phyloP scores from a whole-genome alignment of 2,888 invertebrate species.

The Spodoptera exigua region DNA sequence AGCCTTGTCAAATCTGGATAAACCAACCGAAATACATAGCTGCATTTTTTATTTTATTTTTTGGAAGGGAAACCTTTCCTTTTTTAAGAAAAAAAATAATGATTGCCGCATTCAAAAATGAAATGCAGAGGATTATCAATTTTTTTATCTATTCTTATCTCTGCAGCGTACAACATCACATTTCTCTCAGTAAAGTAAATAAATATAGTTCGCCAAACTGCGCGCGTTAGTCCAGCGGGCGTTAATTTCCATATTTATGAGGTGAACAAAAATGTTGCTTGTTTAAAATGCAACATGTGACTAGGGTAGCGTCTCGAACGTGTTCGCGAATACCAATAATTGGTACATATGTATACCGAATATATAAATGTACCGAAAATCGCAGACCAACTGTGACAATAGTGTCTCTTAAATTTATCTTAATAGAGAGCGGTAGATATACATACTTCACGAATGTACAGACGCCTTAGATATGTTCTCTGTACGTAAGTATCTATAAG shows the following conservation, averaged over 20 bases:
- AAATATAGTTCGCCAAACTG: conserved; percentile 2
- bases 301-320: conserved; percentile 1
- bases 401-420: background rate
- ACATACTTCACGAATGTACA: no score
- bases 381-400: conserved; percentile 6
- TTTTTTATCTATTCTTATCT: background rate
- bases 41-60: no score
- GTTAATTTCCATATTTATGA: conserved; percentile 31
- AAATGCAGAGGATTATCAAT: background rate
- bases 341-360: no score
- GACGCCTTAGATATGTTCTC: no score
- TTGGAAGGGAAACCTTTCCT: no score
- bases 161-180: background rate
- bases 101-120: background rate
- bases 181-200: background rate
- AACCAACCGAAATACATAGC: no score
- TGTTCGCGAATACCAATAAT: conserved; percentile 34
- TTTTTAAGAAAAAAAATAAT: no score
- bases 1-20: no score
- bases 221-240: conserved; percentile 1
- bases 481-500: no score
- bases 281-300: conserved; percentile 12
- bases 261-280: conserved; percentile 16
- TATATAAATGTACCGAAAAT: background rate
- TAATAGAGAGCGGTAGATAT: no score